These are phyloP conservation scores for Maniola hyperantus DNA, from an alignment of 2,888 invertebrate species.

Conservation along the genomic window DNA sequence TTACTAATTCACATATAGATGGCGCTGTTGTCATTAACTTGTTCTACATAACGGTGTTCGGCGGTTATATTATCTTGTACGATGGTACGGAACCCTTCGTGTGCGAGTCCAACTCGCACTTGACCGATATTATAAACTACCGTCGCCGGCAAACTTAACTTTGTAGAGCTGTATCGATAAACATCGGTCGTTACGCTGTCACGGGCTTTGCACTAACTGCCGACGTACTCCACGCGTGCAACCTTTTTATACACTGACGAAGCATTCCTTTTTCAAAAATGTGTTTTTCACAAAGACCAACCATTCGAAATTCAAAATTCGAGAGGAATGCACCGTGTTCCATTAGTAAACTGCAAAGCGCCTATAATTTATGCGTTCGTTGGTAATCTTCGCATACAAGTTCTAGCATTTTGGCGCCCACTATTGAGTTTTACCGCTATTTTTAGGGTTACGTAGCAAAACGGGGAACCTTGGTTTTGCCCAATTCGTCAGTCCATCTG, in stretches of 20 bases:
- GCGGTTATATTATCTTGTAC: too few species aligned
- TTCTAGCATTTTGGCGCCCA: slow-evolving; percentile 61
- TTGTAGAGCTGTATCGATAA: slow-evolving; percentile 55
- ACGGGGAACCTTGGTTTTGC: too few species aligned
- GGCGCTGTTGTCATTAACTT: too few species aligned
- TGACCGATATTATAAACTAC: background rate
- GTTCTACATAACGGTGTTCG: too few species aligned
- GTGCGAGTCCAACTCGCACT: too few species aligned
- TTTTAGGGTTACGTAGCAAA: slow-evolving; percentile 3
- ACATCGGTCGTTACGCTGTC: slow-evolving; percentile 76
- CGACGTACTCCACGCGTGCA: slow-evolving; percentile 72
- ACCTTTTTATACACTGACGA: slow-evolving; percentile 54
- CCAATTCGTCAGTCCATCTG: too few species aligned
- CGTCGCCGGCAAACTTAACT: slow-evolving; percentile 11
- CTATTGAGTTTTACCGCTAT: slow-evolving; percentile 30
- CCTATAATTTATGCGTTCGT: slow-evolving; percentile 69
- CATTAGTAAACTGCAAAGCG: slow-evolving; percentile 52
- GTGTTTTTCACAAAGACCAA: too few species aligned
- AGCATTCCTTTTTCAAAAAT: slow-evolving; percentile 45
- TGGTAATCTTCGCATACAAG: slow-evolving; percentile 40
- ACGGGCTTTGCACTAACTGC: slow-evolving; percentile 75
- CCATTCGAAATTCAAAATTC: slow-evolving; percentile 49
- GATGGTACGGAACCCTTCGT: too few species aligned
- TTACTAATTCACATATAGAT: too few species aligned
- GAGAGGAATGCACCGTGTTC: slow-evolving; percentile 51